Base-by-base conservation (phyloP, 2,113 vertebrate genomes). In the Camelus bactrianus region DNA sequence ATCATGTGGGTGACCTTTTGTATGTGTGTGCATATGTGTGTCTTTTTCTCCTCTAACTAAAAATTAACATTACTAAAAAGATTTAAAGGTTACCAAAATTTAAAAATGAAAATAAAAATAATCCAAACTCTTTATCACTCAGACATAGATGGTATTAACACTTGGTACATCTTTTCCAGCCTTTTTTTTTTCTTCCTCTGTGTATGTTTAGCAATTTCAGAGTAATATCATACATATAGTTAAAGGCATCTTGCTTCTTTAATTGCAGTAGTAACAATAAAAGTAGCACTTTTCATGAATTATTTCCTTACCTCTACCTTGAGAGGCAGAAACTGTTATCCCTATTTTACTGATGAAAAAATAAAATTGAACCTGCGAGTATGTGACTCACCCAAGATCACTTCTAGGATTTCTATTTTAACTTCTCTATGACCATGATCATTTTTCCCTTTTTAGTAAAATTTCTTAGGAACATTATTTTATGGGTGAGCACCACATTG, bases 391-490 rank as follows among this genome's bases (percentile, higher is more conserved):
- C 20, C 42, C 75, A 72, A 48, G 38, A 35, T 96, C 26, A 50
- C 54, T 50, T 89, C 8, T 30, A 54, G 38, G 42, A 84, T 81
- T 60, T 96, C 93, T 84, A 62, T 91, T 83, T 81, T 80, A 86
- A 65, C 26, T 60, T 65, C 42, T 5, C 58, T 84, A 4, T 83
- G 35, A 56, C 12, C 6, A 1, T 67, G 26, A 38, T 77, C n/a
- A 46, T 42, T 92, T 73, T 94, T 52, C 6, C 58, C 70, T 72
- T 72, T 75, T 87, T 38, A 56, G 24, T 60, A 82, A 65, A 80
- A 82, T 84, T 72, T 62, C 92, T 52, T 54, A 52, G 46, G 48
- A 82, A 52, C 5, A 14, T 52, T 60, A 75, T 75, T 84, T 58
- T 46, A 26, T 75, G 24, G 2, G n/a, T 5, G 16, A 86, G 35